These are phyloP conservation scores for Typhlomys cinereus DNA, from an alignment of 2,113 vertebrate species.

Conservation along the genomic window DNA sequence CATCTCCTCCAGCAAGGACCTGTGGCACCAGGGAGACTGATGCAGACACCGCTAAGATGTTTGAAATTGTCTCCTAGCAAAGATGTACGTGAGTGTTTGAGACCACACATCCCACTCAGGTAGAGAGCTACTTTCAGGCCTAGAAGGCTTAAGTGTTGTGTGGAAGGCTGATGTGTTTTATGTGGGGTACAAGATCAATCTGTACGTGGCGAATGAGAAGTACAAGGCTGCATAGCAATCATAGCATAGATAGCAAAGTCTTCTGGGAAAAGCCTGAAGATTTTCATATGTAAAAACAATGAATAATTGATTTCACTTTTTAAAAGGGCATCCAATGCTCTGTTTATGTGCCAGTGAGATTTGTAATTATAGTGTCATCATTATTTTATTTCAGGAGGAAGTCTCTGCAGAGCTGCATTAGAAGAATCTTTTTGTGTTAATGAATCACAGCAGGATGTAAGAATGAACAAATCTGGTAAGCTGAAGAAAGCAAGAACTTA, in stretches of 20 bases:
- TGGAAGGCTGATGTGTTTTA: slow-evolving; percentile 53
- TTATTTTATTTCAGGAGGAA: slow-evolving; percentile 45
- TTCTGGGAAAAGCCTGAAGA: slow-evolving; percentile 17
- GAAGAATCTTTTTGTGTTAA: slow-evolving; percentile 37
- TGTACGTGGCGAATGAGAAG: slow-evolving; percentile 10
- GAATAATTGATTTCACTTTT: slow-evolving; percentile 6
- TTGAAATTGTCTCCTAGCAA: slow-evolving; percentile 64
- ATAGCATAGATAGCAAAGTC: background rate
- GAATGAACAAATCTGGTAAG: background rate
- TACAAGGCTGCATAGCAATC: background rate
- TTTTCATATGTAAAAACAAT: slow-evolving; percentile 49
- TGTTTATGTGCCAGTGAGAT: background rate
- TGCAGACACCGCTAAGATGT: slow-evolving; percentile 57
- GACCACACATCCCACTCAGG: slow-evolving; percentile 48
- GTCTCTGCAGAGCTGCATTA: slow-evolving; percentile 24
- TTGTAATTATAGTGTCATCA: slow-evolving; percentile 19
- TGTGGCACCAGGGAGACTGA: slow-evolving; percentile 69
- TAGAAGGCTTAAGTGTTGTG: slow-evolving; percentile 51
- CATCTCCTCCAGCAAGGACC: slow-evolving; percentile 28
- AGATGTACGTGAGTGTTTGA: slow-evolving; percentile 48
- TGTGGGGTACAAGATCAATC: slow-evolving; percentile 53
- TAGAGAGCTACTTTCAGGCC: slow-evolving; percentile 45
- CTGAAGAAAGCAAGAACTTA: background rate
- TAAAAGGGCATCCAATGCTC: background rate
- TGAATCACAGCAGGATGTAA: background rate